Evolutionary conservation across 2,888 invertebrate species (phyloP).

Genomic region (Heteromyza rotundicornis): DNA sequence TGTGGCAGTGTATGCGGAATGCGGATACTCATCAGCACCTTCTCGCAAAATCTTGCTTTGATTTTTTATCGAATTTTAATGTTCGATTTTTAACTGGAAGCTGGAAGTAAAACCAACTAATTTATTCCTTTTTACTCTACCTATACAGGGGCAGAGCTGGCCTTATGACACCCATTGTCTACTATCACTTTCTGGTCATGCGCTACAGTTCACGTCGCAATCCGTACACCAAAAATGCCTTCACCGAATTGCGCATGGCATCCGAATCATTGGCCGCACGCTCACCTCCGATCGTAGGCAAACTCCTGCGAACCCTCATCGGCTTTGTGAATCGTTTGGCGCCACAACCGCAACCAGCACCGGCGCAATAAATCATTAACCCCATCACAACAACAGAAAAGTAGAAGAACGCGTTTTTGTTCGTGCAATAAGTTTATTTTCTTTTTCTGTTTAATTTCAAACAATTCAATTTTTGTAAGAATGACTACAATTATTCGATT

Average conservation of each 20-base stretch:
- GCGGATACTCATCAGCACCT: too few species aligned
- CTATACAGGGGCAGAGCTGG: slow-evolving; percentile 90
- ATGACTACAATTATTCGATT: too few species aligned
- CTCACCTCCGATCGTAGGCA: slow-evolving; percentile 72
- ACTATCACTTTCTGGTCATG: slow-evolving; percentile 93
- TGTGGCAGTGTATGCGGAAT: neutral
- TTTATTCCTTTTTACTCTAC: too few species aligned
- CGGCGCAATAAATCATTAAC: slow-evolving; percentile 43
- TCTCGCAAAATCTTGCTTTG: too few species aligned
- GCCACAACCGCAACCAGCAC: slow-evolving; percentile 66
- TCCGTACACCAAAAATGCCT: slow-evolving; percentile 93
- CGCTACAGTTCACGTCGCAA: slow-evolving; percentile 94
- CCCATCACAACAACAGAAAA: too few species aligned
- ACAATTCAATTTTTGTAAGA: too few species aligned
- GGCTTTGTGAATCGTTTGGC: slow-evolving; percentile 78
- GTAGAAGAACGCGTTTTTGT: too few species aligned
- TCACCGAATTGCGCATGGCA: slow-evolving; percentile 81
- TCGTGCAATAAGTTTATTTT: too few species aligned
- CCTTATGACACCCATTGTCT: slow-evolving; percentile 91
- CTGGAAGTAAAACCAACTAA: too few species aligned
- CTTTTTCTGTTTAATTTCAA: too few species aligned
- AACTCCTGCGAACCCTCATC: slow-evolving; percentile 69
- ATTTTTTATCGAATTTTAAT: too few species aligned
- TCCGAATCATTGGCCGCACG: slow-evolving; percentile 75
- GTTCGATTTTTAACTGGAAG: too few species aligned